phyloP scores from a whole-genome alignment of 2,113 vertebrate species.

The Centropristis striata region DNA sequence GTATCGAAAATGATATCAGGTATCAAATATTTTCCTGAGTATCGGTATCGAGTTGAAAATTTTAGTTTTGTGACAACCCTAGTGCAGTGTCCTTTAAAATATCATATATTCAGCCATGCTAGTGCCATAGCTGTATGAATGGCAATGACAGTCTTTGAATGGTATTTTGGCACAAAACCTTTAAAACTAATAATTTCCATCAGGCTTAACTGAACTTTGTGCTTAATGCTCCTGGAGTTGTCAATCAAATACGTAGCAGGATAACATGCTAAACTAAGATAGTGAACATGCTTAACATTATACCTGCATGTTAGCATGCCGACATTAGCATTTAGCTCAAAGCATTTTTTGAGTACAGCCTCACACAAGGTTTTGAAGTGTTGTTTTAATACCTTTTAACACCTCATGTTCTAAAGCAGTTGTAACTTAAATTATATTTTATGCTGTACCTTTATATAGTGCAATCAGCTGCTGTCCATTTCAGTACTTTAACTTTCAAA shows the following conservation, averaged over 20 bases:
- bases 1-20: too few relatives aligned
- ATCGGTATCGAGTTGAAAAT: too few relatives aligned
- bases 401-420: not conserved
- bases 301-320: not conserved
- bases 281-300: not conserved
- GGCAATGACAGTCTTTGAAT: too few relatives aligned
- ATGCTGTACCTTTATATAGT: too few relatives aligned
- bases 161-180: not conserved
- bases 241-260: not conserved
- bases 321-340: not conserved
- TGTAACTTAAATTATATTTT: not conserved
- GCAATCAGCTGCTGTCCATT: too few relatives aligned
- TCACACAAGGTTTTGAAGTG: too few relatives aligned
- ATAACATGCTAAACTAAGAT: not conserved
- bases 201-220: not conserved
- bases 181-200: not conserved
- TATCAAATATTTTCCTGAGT: too few relatives aligned
- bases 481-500: too few relatives aligned
- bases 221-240: not conserved
- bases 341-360: not conserved
- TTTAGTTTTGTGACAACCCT: too few relatives aligned
- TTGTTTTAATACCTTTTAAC: not conserved
- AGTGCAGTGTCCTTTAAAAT: too few relatives aligned
- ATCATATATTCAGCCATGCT: too few relatives aligned
- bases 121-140: too few relatives aligned